A percentile compares a stretch with the other conserved stretches of the same genome.
Conservation (phyloP, 2,888 invertebrate genomes). For the Ochlodes sylvanus region DNA sequence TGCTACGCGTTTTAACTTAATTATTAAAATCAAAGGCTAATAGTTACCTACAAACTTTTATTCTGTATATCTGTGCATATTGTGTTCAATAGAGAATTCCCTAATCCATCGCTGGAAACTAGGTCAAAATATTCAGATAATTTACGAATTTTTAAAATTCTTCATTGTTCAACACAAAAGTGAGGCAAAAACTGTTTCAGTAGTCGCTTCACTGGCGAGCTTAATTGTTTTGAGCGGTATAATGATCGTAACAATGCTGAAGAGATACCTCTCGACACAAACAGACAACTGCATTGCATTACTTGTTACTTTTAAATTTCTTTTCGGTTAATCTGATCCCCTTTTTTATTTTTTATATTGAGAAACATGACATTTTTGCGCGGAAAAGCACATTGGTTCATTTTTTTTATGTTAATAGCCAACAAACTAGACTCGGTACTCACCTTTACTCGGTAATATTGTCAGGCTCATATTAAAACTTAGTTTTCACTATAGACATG, state of each 20-base stretch:
- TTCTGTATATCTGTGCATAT: neutral
- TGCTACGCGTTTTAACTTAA: too few relatives aligned
- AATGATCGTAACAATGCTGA: slow-evolving; percentile 26
- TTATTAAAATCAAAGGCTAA: too few relatives aligned
- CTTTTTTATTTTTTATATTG: neutral
- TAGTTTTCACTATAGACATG: too few relatives aligned
- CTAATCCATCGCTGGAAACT: slow-evolving; percentile 16
- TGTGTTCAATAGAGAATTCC: slow-evolving; percentile 2
- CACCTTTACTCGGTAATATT: too few relatives aligned
- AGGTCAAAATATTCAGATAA: slow-evolving; percentile 17
- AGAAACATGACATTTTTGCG: too few relatives aligned
- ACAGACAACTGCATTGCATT: slow-evolving; percentile 8
- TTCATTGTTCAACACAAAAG: slow-evolving; percentile 28
- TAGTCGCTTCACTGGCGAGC: slow-evolving; percentile 32
- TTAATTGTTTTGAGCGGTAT: slow-evolving; percentile 36
- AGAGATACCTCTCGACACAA: slow-evolving; percentile 14
- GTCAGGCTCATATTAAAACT: too few relatives aligned
- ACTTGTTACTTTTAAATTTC: neutral
- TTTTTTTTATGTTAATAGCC: too few relatives aligned
- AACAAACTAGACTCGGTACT: too few relatives aligned
- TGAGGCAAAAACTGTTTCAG: slow-evolving; percentile 30
- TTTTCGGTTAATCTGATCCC: neutral
- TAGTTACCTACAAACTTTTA: too few relatives aligned
- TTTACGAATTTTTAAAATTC: slow-evolving; percentile 31
- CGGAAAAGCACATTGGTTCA: too few relatives aligned